phyloP scores from a whole-genome alignment of 2,888 invertebrate genomes.

The Microctonus aethiopoides region DNA sequence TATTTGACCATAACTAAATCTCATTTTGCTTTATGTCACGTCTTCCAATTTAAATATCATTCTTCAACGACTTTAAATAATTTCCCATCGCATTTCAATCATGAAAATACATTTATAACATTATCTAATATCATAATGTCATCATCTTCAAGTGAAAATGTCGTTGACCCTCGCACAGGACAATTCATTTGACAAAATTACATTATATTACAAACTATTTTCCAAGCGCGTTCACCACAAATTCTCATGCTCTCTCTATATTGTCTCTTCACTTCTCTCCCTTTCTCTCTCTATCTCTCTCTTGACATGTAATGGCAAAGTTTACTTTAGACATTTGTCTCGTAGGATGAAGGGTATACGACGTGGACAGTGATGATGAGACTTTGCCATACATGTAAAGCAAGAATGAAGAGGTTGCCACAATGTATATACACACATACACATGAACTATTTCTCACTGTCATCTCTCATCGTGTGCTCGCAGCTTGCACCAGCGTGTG shows the following conservation, averaged over 20 bases:
- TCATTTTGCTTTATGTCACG: slow-evolving; percentile 9
- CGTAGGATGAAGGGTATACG: slow-evolving; percentile 33
- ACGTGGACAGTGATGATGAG: neutral
- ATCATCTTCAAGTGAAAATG: slow-evolving; percentile 22
- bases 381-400: neutral
- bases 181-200: neutral
- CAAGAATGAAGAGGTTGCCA: slow-evolving; percentile 23
- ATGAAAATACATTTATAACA: no score
- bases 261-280: neutral
- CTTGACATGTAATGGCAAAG: slow-evolving; percentile 61
- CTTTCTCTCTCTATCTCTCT: neutral
- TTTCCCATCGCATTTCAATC: neutral
- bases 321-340: slow-evolving; percentile 66
- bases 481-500: slow-evolving; percentile 29
- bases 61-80: neutral
- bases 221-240: slow-evolving; percentile 44
- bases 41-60: slow-evolving; percentile 14
- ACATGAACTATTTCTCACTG: neutral
- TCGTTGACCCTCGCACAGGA: neutral
- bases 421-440: neutral
- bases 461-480: slow-evolving; percentile 16
- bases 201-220: slow-evolving; percentile 24
- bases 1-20: slow-evolving; percentile 23
- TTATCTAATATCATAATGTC: no score
- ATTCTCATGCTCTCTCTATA: slow-evolving; percentile 35